These are phyloP conservation scores for Lamellibrachia columna DNA, from an alignment of 2,888 invertebrate genomes.

Conservation along the genomic window DNA sequence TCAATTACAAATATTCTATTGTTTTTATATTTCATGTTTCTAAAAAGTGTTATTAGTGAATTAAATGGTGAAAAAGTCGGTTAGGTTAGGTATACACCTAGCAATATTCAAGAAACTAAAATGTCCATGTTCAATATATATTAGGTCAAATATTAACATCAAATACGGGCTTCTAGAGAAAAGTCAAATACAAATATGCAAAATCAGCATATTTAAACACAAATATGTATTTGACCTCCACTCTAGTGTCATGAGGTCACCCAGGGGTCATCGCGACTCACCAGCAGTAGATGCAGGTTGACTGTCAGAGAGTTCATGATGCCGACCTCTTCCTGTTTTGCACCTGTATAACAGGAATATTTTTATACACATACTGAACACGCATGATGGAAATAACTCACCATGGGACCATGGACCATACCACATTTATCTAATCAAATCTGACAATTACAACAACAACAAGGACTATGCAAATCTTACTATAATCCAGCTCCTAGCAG, in stretches of 20 bases:
- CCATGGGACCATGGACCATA: neutral
- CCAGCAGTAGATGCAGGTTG: conserved; percentile 70
- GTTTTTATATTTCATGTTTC: too few species aligned
- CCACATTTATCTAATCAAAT: neutral
- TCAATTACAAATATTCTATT: too few species aligned
- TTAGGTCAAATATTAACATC: too few species aligned
- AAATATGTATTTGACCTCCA: neutral
- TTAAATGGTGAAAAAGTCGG: too few species aligned
- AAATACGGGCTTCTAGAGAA: too few species aligned
- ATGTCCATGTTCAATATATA: neutral
- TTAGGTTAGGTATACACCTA: too few species aligned
- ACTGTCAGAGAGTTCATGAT: conserved; percentile 72
- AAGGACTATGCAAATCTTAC: neutral
- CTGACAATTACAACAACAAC: neutral
- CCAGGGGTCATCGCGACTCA: conserved; percentile 40
- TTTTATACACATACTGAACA: neutral
- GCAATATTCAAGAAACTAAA: neutral
- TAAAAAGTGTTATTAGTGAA: too few species aligned
- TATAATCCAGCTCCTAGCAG: too few species aligned
- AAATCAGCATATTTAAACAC: too few species aligned
- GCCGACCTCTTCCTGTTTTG: conserved; percentile 65
- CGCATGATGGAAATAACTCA: neutral
- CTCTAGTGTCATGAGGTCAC: too few species aligned
- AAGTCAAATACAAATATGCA: too few species aligned
- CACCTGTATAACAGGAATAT: conserved; percentile 34